These are phyloP conservation scores for Hypothenemus hampei DNA, from an alignment of 1,140 invertebrate genomes.

Conservation along the genomic window DNA sequence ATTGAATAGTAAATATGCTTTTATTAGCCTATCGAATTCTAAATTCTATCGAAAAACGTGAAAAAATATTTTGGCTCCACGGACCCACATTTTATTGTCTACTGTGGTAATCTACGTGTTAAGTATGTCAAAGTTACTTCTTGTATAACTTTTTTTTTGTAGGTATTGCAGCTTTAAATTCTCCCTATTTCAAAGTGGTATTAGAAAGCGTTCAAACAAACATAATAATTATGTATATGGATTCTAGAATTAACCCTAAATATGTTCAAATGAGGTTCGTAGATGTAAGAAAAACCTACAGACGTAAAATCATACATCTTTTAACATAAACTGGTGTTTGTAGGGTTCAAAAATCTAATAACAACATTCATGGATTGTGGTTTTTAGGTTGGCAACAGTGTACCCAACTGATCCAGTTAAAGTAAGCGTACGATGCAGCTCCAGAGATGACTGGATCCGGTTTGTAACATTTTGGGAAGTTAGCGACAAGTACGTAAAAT, in stretches of 20 bases:
- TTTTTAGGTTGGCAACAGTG: constrained; percentile 50
- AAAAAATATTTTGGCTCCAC: not conserved
- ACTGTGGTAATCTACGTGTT: not conserved
- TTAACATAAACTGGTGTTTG: not conserved
- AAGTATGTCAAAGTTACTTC: not conserved
- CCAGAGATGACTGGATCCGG: constrained; percentile 49
- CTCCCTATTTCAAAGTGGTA: constrained; percentile 54
- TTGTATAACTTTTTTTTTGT: not conserved
- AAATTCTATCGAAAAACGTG: not conserved
- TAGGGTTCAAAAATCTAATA: not conserved
- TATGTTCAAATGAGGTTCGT: constrained; percentile 14
- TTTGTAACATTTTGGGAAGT: constrained; percentile 67
- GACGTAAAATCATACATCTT: not conserved
- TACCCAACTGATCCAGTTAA: constrained; percentile 52
- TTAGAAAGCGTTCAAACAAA: constrained; percentile 65
- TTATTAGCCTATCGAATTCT: too few relatives aligned
- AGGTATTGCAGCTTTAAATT: constrained; percentile 57
- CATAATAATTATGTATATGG: constrained; percentile 66
- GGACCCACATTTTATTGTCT: not conserved
- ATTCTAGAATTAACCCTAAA: constrained; percentile 30
- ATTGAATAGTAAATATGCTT: not conserved
- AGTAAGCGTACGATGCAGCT: constrained; percentile 51
- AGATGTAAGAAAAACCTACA: not conserved
- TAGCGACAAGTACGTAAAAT: constrained; percentile 55
- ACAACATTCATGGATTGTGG: not conserved